These are phyloP conservation scores for Catharus bicknelli DNA, from an alignment of 2,113 vertebrate species.

Conservation along the genomic window DNA sequence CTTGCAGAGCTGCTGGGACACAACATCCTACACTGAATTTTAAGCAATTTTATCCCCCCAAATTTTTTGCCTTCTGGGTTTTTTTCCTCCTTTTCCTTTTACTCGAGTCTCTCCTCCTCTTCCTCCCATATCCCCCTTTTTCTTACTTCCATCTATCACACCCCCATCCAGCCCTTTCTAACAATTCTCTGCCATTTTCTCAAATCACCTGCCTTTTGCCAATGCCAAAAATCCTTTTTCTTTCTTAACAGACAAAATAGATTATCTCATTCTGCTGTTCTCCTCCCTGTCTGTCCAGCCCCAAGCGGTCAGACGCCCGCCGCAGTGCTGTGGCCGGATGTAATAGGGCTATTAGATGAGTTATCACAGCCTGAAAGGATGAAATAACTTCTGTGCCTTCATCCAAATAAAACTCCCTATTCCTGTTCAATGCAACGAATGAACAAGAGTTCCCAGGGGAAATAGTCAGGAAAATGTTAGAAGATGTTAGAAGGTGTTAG, in stretches of 20 bases:
- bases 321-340: constrained; percentile 11
- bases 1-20: neutral
- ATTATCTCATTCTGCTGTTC: constrained; percentile 34
- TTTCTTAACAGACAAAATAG: constrained; percentile 35
- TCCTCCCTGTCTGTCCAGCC: neutral
- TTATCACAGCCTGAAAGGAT: constrained; percentile 61
- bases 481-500: neutral
- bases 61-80: neutral
- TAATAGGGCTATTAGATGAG: constrained; percentile 59
- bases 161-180: neutral
- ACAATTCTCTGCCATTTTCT: constrained; percentile 47
- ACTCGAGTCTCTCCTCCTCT: neutral
- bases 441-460: neutral
- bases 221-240: constrained; percentile 29
- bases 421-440: neutral
- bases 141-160: neutral
- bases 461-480: neutral
- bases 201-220: constrained; percentile 52
- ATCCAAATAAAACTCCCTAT: constrained; percentile 27
- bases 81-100: neutral
- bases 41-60: neutral
- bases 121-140: neutral
- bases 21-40: neutral
- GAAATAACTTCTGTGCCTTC: constrained; percentile 44
- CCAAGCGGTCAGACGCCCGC: neutral